phyloP scores from a whole-genome alignment of 1,140 invertebrate genomes.

The Pantala flavescens region DNA sequence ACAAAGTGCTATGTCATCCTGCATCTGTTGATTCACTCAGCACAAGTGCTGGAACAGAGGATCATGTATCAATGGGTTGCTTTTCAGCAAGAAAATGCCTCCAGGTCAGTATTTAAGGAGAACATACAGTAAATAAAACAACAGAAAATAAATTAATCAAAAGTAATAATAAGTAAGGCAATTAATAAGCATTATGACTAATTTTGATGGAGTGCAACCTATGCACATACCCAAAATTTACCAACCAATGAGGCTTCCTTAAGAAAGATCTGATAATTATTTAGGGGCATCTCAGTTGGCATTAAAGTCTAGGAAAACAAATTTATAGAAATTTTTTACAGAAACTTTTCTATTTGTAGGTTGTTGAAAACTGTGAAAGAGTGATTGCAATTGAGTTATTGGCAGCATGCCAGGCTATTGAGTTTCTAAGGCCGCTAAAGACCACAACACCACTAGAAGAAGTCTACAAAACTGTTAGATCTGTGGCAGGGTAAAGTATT shows the following conservation, averaged over 20 bases:
- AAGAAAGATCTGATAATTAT: too few species aligned
- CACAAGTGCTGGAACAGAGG: conserved; percentile 64
- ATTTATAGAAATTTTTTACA: too few species aligned
- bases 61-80: conserved; percentile 68
- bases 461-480: conserved; percentile 53
- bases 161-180: too few species aligned
- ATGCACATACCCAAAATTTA: too few species aligned
- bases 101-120: conserved; percentile 26
- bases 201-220: too few species aligned
- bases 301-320: too few species aligned
- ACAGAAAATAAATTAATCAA: background rate
- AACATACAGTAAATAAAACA: background rate
- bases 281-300: too few species aligned
- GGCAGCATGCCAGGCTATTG: conserved; percentile 62
- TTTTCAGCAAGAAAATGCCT: conserved; percentile 57
- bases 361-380: conserved; percentile 56
- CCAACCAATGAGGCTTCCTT: too few species aligned
- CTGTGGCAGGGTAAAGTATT: conserved; percentile 35
- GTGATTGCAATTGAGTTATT: conserved; percentile 63
- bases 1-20: conserved; percentile 65
- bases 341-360: conserved; percentile 29
- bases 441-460: conserved; percentile 58
- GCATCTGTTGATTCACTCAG: conserved; percentile 59
- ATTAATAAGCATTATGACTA: too few species aligned
- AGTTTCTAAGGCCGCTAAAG: conserved; percentile 59